Evolutionary conservation across 2,113 vertebrate genomes (phyloP).

Genomic region (Connochaetes taurinus): DNA sequence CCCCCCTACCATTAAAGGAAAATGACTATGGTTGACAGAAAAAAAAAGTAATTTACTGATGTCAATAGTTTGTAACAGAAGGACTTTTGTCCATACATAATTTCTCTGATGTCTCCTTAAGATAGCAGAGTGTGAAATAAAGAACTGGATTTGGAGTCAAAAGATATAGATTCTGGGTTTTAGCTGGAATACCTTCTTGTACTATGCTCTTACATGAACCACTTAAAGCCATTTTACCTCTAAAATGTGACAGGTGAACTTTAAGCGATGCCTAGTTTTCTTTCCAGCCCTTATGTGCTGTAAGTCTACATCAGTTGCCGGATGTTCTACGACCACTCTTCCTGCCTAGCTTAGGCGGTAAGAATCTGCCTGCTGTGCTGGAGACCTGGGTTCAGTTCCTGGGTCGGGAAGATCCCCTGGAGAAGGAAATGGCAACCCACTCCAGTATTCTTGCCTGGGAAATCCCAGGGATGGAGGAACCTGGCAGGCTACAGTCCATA

Average conservation of each 20-base stretch:
- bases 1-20: background rate
- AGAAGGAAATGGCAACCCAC: background rate
- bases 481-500: background rate
- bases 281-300: background rate
- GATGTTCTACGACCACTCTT: background rate
- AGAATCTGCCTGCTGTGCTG: background rate
- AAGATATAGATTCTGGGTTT: background rate
- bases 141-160: background rate
- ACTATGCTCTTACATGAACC: background rate
- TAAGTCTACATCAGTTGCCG: background rate
- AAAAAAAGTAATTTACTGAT: background rate
- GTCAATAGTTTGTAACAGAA: background rate
- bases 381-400: background rate
- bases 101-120: background rate
- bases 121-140: background rate
- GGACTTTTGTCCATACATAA: background rate
- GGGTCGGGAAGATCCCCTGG: background rate
- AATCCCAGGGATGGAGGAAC: background rate
- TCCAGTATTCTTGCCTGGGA: background rate
- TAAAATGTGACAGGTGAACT: background rate
- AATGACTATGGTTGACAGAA: background rate
- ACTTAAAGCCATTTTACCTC: background rate
- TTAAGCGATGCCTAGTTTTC: background rate
- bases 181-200: background rate
- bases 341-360: background rate